A percentile compares a stretch with the other conserved stretches of the same genome.
Conservation (phyloP, 2,888 invertebrate species). For the Ormyrus rosae region DNA sequence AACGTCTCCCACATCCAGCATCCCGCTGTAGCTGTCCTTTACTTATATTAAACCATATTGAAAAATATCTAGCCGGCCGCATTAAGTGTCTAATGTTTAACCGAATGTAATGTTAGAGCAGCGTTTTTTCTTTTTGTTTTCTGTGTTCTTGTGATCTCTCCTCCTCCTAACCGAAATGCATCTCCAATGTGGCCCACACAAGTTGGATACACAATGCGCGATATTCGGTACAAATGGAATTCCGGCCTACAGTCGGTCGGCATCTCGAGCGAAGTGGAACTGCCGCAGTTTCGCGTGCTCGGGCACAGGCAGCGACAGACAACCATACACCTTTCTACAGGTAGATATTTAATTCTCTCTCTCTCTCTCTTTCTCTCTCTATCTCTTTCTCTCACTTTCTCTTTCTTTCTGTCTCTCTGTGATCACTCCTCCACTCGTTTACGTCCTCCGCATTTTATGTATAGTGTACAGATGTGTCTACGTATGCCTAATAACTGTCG, state of each 20-base stretch:
- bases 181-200: constrained; percentile 29
- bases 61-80: constrained; percentile 31
- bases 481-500: background rate
- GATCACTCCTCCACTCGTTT: constrained; percentile 7
- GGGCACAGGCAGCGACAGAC: constrained; percentile 96
- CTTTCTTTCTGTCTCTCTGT: background rate
- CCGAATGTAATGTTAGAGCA: constrained; percentile 72
- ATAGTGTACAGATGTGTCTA: background rate
- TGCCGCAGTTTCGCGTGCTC: constrained; percentile 97
- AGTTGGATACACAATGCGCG: constrained; percentile 99
- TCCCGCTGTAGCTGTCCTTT: background rate
- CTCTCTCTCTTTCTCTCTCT: constrained; percentile 33
- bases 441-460: constrained; percentile 13
- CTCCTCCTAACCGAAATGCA: constrained; percentile 30
- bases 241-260: constrained; percentile 94
- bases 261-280: constrained; percentile 96
- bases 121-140: constrained; percentile 67
- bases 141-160: constrained; percentile 74
- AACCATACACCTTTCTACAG: constrained; percentile 96
- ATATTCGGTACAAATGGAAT: constrained; percentile 98
- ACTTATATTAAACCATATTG: constrained; percentile 7
- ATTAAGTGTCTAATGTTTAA: constrained; percentile 65
- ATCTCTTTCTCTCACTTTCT: constrained; percentile 21
- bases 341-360: constrained; percentile 78
- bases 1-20: background rate